These are phyloP conservation scores for Acronicta aceris DNA, from an alignment of 2,888 invertebrate species.

Conservation along the genomic window DNA sequence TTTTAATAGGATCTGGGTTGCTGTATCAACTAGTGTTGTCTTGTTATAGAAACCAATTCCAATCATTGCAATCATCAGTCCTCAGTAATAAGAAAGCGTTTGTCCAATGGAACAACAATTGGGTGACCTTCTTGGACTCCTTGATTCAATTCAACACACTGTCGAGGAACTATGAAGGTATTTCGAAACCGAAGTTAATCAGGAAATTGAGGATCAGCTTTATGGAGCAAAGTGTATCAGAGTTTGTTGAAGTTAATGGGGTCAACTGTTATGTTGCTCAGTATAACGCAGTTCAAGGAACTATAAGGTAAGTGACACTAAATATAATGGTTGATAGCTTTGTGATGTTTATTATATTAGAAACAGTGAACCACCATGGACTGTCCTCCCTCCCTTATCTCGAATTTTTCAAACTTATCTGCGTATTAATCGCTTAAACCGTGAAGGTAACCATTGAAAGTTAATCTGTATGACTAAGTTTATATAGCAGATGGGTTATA, in stretches of 20 bases:
- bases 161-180: slow-evolving; percentile 52
- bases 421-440: too few species aligned
- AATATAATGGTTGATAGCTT: too few species aligned
- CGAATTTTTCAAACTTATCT: too few species aligned
- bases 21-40: not conserved
- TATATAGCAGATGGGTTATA: too few species aligned
- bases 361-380: too few species aligned
- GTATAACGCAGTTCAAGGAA: slow-evolving; percentile 31
- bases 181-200: slow-evolving; percentile 61
- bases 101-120: slow-evolving; percentile 58
- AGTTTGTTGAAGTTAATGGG: slow-evolving; percentile 32
- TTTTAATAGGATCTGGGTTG: too few species aligned
- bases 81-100: slow-evolving; percentile 47
- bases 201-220: slow-evolving; percentile 55
- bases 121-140: slow-evolving; percentile 66
- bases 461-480: too few species aligned
- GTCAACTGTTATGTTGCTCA: slow-evolving; percentile 37
- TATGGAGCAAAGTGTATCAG: slow-evolving; percentile 41
- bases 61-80: slow-evolving; percentile 55
- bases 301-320: slow-evolving; percentile 47
- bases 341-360: too few species aligned
- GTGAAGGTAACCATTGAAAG: too few species aligned
- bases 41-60: slow-evolving; percentile 56
- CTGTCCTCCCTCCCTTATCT: too few species aligned
- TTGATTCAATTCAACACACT: slow-evolving; percentile 61